Evolutionary conservation across 2,888 invertebrate species (phyloP).

Genomic region (Lasioglossum marginatum): DNA sequence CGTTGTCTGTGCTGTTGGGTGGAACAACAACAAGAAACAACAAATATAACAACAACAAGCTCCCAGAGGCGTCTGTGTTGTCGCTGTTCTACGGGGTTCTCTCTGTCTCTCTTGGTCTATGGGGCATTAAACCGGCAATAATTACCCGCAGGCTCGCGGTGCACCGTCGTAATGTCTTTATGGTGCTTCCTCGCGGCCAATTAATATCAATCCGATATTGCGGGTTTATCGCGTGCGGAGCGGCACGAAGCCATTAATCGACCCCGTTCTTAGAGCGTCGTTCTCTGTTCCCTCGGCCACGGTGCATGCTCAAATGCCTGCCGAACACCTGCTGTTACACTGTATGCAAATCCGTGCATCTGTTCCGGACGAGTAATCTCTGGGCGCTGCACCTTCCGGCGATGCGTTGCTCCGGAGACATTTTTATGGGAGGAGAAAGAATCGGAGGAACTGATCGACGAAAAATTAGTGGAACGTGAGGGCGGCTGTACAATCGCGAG

Average conservation of each 20-base stretch:
- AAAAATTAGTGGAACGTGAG: not conserved
- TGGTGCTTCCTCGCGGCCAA: constrained; percentile 71
- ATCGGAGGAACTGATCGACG: not conserved
- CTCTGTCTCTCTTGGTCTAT: constrained; percentile 55
- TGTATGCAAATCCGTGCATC: constrained; percentile 13
- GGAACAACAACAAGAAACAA: not conserved
- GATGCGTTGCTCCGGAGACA: not conserved
- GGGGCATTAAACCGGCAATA: constrained; percentile 72
- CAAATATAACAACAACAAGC: constrained; percentile 39
- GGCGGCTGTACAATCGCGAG: not conserved
- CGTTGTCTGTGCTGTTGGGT: not conserved
- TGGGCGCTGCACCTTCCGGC: not conserved
- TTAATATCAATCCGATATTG: constrained; percentile 77
- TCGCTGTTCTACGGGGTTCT: constrained; percentile 58
- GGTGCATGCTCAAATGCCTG: constrained; percentile 21
- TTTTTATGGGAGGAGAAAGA: not conserved
- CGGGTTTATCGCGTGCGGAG: constrained; percentile 64
- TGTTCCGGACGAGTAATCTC: constrained; percentile 5
- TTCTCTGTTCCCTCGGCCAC: constrained; percentile 8
- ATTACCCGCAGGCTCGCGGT: constrained; percentile 67
- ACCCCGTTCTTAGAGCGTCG: constrained; percentile 43
- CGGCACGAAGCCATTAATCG: constrained; percentile 61
- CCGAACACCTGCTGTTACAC: constrained; percentile 15
- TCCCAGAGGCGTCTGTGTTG: constrained; percentile 30
- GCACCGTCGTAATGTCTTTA: constrained; percentile 71